Base-by-base conservation (phyloP, 2,797 vertebrate species). In the Epinephelus awoara region DNA sequence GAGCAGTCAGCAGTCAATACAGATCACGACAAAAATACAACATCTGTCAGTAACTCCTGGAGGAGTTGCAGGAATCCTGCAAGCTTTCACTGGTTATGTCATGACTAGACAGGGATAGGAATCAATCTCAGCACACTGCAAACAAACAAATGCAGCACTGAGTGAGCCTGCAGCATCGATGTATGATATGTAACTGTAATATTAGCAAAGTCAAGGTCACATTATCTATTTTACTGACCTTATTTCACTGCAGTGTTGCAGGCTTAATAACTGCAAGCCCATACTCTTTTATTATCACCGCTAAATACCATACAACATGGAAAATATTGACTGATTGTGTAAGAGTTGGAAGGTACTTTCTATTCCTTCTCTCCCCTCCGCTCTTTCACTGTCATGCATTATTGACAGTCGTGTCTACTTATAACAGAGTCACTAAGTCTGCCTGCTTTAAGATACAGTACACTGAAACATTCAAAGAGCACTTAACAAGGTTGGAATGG, bases 371-470 rank as follows among this genome's bases (percentile, higher is more conserved):
- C 46, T 34, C 27, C 42, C 21, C 29, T 79, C 4, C 29, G 15
- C 54, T 40, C 23, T 74, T 51, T 74, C 46, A 7, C 19, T 46
- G 66, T 34, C 61, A 82, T 87, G 67, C 34, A 88, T 87, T 84
- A 83, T 89, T 85, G 73, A 84, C 65, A 74, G 66, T 15, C 15
- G 4, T 44, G 44, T 75, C 72, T 79, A 40, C 62, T 66, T 77
- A 29, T 18, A 47, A 27, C 21, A 64, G 72, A 76, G 78, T 56
- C 71, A n/a, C 38, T 64, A 29, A 69, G 73, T 81, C 85, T 78
- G 61, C n/a, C n/a, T 76, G 44, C 57, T 70, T 74, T 57, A 64
- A 63, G 42, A 68, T 67, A 59, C n/a, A 67, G 27, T 18, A 34
- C 21, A 67, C 64, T 69, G 25, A 40, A 40, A 73, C 44, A n/a